These are phyloP conservation scores for Scortum barcoo DNA, from an alignment of 2,113 vertebrate genomes.

Conservation along the genomic window DNA sequence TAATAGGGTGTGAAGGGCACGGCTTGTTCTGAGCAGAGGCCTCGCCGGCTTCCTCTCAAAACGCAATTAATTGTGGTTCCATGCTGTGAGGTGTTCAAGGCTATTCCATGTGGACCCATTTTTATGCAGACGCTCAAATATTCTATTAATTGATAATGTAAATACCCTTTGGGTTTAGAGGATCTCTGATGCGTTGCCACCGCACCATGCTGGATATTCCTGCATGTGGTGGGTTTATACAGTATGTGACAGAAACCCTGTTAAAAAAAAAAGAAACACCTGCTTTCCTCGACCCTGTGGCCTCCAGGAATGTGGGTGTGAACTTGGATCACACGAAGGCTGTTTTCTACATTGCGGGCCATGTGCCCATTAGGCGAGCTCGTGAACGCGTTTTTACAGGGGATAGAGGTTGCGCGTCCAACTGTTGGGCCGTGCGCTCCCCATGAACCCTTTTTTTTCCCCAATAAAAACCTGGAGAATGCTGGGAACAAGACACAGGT, in stretches of 20 bases:
- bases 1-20: slow-evolving; percentile 30
- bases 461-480: slow-evolving; percentile 54
- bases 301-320: slow-evolving; percentile 25
- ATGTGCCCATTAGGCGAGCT: slow-evolving; percentile 42
- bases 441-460: slow-evolving; percentile 28
- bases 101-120: slow-evolving; percentile 65
- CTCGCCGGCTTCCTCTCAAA: slow-evolving; percentile 50
- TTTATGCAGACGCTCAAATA: slow-evolving; percentile 71
- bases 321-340: slow-evolving; percentile 1
- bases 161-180: slow-evolving; percentile 66
- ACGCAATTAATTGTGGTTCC: slow-evolving; percentile 70
- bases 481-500: slow-evolving; percentile 58
- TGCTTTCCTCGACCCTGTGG: slow-evolving; percentile 16
- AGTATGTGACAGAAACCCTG: slow-evolving; percentile 11
- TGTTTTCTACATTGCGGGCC: slow-evolving; percentile 58
- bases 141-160: slow-evolving; percentile 80
- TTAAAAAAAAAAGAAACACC: slow-evolving; percentile 13
- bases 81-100: slow-evolving; percentile 65
- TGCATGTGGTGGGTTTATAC: neutral
- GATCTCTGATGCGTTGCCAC: slow-evolving; percentile 23
- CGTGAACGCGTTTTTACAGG: slow-evolving; percentile 60
- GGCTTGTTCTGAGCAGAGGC: neutral
- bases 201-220: slow-evolving; percentile 28
- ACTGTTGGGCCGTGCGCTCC: slow-evolving; percentile 35
- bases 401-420: slow-evolving; percentile 53